phyloP scores from a whole-genome alignment of 2,888 invertebrate genomes.

The Philonicus albiceps region DNA sequence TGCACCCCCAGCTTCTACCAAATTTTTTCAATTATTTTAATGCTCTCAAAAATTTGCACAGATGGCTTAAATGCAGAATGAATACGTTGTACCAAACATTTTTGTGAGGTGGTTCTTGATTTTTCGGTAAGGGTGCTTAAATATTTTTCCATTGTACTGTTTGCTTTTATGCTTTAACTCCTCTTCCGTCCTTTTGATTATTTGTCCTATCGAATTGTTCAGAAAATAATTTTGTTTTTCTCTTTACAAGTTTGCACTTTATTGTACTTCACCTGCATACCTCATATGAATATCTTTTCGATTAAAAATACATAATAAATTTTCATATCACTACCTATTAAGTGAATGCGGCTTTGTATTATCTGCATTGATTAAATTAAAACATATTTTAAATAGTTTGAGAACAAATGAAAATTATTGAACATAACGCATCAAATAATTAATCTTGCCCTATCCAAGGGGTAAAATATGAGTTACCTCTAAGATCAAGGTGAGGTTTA shows the following conservation, averaged over 20 bases:
- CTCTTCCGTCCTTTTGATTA: background rate
- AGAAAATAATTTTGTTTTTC: background rate
- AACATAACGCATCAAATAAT: too few species aligned
- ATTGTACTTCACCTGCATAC: too few species aligned
- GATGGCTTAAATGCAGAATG: background rate
- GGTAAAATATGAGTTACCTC: too few species aligned
- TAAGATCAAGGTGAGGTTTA: too few species aligned
- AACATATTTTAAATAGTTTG: too few species aligned
- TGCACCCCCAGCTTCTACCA: background rate
- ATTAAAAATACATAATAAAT: too few species aligned
- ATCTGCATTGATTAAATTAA: too few species aligned
- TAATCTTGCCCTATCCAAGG: too few species aligned
- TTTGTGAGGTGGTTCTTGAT: background rate
- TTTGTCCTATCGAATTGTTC: background rate
- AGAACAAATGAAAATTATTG: too few species aligned
- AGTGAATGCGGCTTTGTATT: too few species aligned
- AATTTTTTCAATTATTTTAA: background rate
- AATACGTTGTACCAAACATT: background rate
- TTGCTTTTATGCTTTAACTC: background rate
- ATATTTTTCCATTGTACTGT: background rate
- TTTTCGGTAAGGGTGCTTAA: background rate
- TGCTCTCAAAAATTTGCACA: background rate
- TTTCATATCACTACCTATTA: too few species aligned
- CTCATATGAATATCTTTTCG: too few species aligned
- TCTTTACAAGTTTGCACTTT: background rate